Percentiles rank a stretch among this genome's conserved stretches.
Evolutionary conservation across 1,140 invertebrate genomes (phyloP).

Genomic region (Daktulosphaira vitifoliae): DNA sequence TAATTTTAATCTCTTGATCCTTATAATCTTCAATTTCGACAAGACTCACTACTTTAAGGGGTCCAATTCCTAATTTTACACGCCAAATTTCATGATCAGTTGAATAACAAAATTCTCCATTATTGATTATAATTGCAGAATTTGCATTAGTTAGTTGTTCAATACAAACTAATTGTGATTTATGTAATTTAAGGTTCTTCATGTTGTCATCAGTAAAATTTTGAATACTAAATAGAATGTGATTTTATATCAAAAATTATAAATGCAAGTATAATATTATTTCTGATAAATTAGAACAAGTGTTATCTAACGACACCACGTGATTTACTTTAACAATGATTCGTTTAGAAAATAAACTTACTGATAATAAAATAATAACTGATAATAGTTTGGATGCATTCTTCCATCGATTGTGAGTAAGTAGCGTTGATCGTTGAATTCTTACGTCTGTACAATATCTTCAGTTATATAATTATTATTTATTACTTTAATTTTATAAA

Average conservation of each 20-base stretch:
- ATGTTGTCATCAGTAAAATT: not conserved
- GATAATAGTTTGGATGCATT: not conserved
- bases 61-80: not conserved
- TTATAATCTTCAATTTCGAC: not conserved
- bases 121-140: not conserved
- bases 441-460: not conserved
- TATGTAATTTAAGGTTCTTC: slow-evolving; percentile 18
- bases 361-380: too few relatives aligned
- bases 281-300: not conserved
- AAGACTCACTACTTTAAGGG: not conserved
- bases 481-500: not conserved
- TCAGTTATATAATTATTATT: not conserved
- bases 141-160: not conserved
- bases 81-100: not conserved
- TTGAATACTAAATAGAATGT: not conserved
- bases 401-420: slow-evolving; percentile 14
- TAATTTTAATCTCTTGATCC: not conserved
- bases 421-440: slow-evolving; percentile 15
- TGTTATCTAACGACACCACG: slow-evolving; percentile 6
- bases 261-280: not conserved
- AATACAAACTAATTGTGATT: not conserved
- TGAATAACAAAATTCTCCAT: slow-evolving; percentile 12
- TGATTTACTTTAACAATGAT: not conserved
- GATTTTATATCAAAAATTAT: not conserved
- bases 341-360: too few relatives aligned